A percentile compares a stretch with the other conserved stretches of the same genome.
phyloP scores from a whole-genome alignment of 2,113 vertebrate species.

The Seriola rivoliana region DNA sequence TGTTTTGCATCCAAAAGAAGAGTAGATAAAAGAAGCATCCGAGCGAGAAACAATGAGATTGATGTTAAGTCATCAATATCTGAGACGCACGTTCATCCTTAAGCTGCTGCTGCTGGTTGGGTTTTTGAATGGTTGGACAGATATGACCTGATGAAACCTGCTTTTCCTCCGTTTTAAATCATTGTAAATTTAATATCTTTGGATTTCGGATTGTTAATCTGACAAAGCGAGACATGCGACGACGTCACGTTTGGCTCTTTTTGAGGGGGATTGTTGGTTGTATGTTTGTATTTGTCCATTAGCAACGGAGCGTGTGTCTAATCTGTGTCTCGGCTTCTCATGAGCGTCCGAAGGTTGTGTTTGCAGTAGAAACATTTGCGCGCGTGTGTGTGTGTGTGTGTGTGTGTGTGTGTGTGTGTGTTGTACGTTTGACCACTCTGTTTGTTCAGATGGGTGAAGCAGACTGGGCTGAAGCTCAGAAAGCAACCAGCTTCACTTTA shows the following conservation, averaged over 20 bases:
- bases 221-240: neutral
- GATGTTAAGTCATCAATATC: constrained; percentile 13
- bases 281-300: constrained; percentile 15
- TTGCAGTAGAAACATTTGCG: constrained; percentile 50
- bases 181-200: neutral
- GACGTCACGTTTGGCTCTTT: neutral
- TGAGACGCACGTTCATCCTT: neutral
- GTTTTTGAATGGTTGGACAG: neutral
- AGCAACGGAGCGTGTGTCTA: neutral
- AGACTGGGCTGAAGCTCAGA: constrained; percentile 19
- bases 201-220: neutral
- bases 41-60: neutral
- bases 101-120: neutral
- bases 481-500: neutral
- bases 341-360: constrained; percentile 63
- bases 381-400: constrained; percentile 29
- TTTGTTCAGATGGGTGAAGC: constrained; percentile 49
- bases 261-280: neutral
- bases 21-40: constrained; percentile 1
- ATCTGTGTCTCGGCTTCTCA: constrained; percentile 1
- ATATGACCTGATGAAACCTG: neutral
- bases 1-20: constrained; percentile 17
- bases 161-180: neutral
- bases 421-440: constrained; percentile 35
- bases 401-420: constrained; percentile 31